Conservation (phyloP, 2,113 vertebrate species). For the Bungarus multicinctus region DNA sequence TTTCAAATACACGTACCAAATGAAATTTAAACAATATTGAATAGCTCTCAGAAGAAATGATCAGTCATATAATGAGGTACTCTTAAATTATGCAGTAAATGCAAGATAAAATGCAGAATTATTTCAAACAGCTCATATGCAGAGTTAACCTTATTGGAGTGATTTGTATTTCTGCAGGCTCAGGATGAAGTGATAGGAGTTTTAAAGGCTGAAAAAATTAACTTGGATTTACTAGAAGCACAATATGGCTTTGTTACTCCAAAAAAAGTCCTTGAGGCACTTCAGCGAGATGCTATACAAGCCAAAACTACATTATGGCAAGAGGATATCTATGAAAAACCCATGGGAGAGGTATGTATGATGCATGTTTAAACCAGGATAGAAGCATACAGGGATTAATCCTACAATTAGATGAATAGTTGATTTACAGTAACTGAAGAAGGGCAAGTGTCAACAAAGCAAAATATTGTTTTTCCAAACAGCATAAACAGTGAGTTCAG, state of each 20-base stretch:
- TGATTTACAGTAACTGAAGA: not conserved
- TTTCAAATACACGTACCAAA: not conserved
- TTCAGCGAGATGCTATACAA: conserved; percentile 91
- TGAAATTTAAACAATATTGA: not conserved
- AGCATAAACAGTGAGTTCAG: not conserved
- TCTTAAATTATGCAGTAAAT: not conserved
- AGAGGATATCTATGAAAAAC: conserved; percentile 92
- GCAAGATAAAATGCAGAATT: not conserved
- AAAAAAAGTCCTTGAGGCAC: conserved; percentile 88
- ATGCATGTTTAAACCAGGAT: conserved; percentile 9
- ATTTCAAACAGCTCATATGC: not conserved
- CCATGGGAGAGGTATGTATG: conserved; percentile 88
- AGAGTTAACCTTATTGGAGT: conserved; percentile 40
- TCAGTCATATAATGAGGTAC: conserved; percentile 3
- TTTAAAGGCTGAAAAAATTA: conserved; percentile 93
- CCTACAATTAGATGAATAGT: not conserved
- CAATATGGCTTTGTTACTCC: conserved; percentile 94
- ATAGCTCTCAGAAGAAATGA: conserved; percentile 21
- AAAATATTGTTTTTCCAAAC: not conserved
- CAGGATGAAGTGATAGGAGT: conserved; percentile 96
- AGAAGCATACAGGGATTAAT: not conserved
- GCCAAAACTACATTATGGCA: conserved; percentile 77
- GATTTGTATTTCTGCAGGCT: conserved; percentile 78
- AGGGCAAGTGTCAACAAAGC: not conserved
- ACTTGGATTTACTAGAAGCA: conserved; percentile 90